Evolutionary conservation across 1,140 invertebrate species (phyloP), one percentile per base, ranked within the genome.

Genomic region (Ladona fulva): DNA sequence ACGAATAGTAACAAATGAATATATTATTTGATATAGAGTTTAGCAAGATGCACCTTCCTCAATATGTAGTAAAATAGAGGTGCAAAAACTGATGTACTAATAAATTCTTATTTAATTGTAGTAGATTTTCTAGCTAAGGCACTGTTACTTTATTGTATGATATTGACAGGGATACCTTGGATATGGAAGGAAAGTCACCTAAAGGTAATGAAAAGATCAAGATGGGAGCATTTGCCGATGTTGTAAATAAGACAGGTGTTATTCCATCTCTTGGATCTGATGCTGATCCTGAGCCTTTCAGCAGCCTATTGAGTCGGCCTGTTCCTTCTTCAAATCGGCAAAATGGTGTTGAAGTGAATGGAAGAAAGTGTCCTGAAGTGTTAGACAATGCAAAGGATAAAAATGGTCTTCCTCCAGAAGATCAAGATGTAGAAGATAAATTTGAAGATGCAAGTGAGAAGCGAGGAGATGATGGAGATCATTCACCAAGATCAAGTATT

Each of bases 211-310:
- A 92, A 78, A 89, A 88, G 16, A 88, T 92, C 80, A 89, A 89
- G 84, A 87, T 91, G 0, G 92, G 92, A 75, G 92, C 92, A 5
- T 93, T 93, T 84, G 91, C 89, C 22, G 88, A 88, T 79, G 88
- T 81, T 42, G 76, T 77, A 12, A 79, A 77, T 84, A 85, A 89
- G 85, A 81, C 79, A 16, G 75, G 79, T 75, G 76, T 78, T 25
- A 42, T 87, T 81, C 81, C 83, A 85, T 76, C 82, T 83, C 77
- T 82, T 86, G 29, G 87, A 87, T 52, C 88, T 90, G 75, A 87
- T 90, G 42, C 86, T 88, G 77, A 85, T 89, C 25, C 85, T 79
- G 87, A 91, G 29, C 91, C 92, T 6, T 93, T 92, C 76, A 88
- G 89, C 80, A 91, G 89, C 81, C 83, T 93, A 0, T 82, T 92